These are phyloP conservation scores for Benitochromis conjunctus DNA, from an alignment of 2,113 vertebrate species.

Conservation along the genomic window DNA sequence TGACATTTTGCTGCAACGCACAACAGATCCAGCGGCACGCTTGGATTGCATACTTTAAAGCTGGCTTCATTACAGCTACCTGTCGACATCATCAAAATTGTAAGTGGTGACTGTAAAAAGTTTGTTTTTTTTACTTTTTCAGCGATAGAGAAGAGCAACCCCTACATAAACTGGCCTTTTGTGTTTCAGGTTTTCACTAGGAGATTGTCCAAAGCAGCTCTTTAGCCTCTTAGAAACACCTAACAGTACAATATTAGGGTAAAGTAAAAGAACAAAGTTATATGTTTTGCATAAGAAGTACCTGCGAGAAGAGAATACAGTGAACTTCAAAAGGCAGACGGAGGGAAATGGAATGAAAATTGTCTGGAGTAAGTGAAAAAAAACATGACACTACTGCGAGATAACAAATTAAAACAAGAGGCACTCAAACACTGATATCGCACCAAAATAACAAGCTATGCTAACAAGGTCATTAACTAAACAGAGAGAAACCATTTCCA, in stretches of 20 bases:
- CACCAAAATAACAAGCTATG: not conserved
- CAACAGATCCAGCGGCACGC: not conserved
- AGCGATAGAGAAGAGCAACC: not conserved
- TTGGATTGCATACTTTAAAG: not conserved
- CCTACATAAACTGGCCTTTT: not conserved
- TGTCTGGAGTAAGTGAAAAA: not conserved
- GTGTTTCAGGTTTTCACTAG: not conserved
- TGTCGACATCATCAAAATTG: not conserved
- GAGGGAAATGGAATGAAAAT: not conserved
- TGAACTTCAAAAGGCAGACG: not conserved
- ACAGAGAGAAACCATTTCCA: not conserved
- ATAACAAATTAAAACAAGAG: not conserved
- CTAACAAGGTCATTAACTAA: conserved; percentile 38
- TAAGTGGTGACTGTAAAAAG: not conserved
- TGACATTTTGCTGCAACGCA: not conserved
- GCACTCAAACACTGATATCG: not conserved
- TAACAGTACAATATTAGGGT: not conserved
- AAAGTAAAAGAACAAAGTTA: not conserved
- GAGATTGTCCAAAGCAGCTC: not conserved
- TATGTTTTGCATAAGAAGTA: not conserved
- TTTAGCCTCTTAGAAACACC: not conserved
- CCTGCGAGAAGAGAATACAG: not conserved
- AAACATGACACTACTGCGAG: not conserved
- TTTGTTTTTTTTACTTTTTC: not conserved
- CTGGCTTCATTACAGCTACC: not conserved